These are phyloP conservation scores for Axis porcinus DNA, from an alignment of 2,113 vertebrate species.

Conservation along the genomic window DNA sequence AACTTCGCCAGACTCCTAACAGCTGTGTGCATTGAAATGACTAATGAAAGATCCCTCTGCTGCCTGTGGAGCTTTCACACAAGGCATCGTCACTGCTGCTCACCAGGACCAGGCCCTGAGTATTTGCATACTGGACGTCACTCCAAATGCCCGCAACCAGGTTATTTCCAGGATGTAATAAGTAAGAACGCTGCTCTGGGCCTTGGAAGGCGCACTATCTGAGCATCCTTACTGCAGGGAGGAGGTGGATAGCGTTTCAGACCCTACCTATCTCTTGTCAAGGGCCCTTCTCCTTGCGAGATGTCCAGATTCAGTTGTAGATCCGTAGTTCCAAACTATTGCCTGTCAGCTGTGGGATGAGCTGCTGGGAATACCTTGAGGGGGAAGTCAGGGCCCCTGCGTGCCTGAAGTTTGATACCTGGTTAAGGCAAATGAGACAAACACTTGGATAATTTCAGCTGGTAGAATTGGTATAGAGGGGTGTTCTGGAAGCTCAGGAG, in stretches of 20 bases:
- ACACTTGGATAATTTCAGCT: background rate
- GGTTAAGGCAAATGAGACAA: background rate
- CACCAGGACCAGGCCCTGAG: background rate
- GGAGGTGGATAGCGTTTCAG: background rate
- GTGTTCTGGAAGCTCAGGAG: background rate
- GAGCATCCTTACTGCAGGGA: background rate
- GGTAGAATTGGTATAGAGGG: background rate
- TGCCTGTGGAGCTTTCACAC: constrained; percentile 12
- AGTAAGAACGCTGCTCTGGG: background rate
- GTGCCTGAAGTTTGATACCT: background rate
- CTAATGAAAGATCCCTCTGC: constrained; percentile 12
- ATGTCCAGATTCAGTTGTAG: background rate
- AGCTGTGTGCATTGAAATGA: constrained; percentile 44
- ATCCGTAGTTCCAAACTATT: background rate
- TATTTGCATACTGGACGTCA: constrained; percentile 52
- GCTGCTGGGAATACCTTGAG: too few species aligned
- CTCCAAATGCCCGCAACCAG: constrained; percentile 31
- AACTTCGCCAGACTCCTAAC: background rate
- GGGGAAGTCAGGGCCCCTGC: background rate
- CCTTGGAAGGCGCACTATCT: background rate
- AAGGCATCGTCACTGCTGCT: background rate
- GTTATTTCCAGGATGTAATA: constrained; percentile 26
- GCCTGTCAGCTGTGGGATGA: background rate
- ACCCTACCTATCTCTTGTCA: background rate
- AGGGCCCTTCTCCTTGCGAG: background rate